Conservation (phyloP, 2,888 invertebrate genomes). For the Clitarchus hookeri region DNA sequence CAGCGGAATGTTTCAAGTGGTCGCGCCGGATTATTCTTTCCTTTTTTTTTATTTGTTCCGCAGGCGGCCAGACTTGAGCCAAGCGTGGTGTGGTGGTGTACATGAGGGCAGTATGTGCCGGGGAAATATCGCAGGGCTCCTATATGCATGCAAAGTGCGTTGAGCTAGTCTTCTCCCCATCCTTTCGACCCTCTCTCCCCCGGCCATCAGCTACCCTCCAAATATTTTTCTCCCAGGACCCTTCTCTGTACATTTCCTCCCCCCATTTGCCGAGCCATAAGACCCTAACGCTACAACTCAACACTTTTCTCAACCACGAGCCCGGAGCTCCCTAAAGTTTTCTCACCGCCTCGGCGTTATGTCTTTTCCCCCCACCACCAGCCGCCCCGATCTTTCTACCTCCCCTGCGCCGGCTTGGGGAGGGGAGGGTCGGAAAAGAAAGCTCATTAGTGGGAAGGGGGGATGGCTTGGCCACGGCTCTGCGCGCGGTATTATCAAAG, state of each 20-base stretch:
- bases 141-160: neutral
- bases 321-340: slow-evolving; percentile 1
- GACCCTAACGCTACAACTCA: slow-evolving; percentile 10
- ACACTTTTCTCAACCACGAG: slow-evolving; percentile 14
- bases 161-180: slow-evolving; percentile 2
- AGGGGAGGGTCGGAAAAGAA: neutral
- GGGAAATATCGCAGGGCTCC: neutral
- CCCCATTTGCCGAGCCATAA: neutral
- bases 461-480: neutral
- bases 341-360: slow-evolving; percentile 6
- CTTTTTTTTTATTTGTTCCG: neutral
- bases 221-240: slow-evolving; percentile 4
- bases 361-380: neutral
- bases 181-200: neutral
- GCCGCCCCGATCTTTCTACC: neutral
- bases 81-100: neutral
- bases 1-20: slow-evolving; percentile 14
- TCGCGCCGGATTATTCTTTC: neutral
- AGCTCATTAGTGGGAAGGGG: neutral
- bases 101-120: neutral
- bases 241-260: neutral
- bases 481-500: slow-evolving; percentile 32
- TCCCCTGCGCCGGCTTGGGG: neutral
- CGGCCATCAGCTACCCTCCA: neutral
- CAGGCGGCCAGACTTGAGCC: neutral